Conservation (phyloP, 2,888 invertebrate genomes). For the Icerya purchasi region DNA sequence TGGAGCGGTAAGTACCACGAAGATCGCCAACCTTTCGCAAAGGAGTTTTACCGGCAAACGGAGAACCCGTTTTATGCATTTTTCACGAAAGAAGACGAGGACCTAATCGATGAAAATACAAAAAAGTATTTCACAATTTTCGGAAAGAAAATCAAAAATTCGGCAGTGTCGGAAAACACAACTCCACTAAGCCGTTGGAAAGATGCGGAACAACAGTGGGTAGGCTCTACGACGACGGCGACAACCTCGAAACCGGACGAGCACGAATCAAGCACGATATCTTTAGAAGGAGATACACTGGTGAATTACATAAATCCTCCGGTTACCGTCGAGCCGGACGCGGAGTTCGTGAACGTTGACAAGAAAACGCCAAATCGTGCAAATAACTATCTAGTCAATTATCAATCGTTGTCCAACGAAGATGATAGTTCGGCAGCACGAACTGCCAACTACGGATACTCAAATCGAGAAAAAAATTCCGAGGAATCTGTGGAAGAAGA, state of each 20-base stretch:
- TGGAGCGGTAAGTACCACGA: not conserved
- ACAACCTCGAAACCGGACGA: conserved; percentile 3
- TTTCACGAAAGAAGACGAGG: conserved; percentile 43
- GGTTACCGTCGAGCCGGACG: conserved; percentile 44
- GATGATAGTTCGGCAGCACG: not conserved
- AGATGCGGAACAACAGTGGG: not conserved
- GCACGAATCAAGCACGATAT: conserved; percentile 15
- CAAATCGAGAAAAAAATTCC: conserved; percentile 5
- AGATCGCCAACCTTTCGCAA: conserved; percentile 5
- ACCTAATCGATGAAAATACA: conserved; percentile 46
- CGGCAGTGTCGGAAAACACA: not conserved
- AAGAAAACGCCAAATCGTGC: too few relatives aligned
- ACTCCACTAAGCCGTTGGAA: not conserved
- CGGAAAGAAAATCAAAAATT: conserved; percentile 37
- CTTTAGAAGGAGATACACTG: conserved; percentile 31
- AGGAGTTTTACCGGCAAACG: conserved; percentile 9
- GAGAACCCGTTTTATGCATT: conserved; percentile 35
- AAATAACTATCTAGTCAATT: not conserved
- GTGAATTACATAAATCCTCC: conserved; percentile 48
- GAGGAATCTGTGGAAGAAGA: not conserved
- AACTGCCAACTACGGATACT: conserved; percentile 5
- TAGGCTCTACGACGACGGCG: not conserved
- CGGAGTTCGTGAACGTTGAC: conserved; percentile 31
- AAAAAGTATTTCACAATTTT: conserved; percentile 52
- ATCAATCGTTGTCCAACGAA: not conserved